Evolutionary conservation across 2,113 vertebrate species (phyloP).

Genomic region (Murina feae): DNA sequence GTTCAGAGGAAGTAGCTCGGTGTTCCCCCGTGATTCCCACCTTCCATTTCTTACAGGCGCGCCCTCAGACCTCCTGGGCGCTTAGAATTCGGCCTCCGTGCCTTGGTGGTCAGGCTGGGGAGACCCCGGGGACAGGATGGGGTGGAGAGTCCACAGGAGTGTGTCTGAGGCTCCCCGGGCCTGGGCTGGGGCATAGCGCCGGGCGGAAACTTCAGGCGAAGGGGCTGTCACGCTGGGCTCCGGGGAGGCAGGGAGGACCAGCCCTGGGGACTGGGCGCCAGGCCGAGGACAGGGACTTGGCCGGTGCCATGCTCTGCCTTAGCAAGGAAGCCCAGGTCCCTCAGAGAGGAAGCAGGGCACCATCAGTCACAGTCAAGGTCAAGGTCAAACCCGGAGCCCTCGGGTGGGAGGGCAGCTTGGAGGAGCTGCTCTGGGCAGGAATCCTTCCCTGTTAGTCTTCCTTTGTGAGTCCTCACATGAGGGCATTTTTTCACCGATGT

Average conservation of each 20-base stretch:
- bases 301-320: neutral
- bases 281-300: neutral
- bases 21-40: neutral
- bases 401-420: neutral
- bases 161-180: too few species aligned
- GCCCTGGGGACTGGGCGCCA: neutral
- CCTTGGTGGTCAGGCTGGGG: neutral
- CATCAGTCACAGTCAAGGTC: neutral
- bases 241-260: neutral
- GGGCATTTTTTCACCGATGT: too few species aligned
- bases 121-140: neutral
- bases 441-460: neutral
- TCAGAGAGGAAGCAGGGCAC: slow-evolving; percentile 12
- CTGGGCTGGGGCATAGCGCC: neutral
- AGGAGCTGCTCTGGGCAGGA: neutral
- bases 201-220: neutral
- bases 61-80: neutral
- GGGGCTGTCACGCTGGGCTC: neutral
- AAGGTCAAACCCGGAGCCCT: neutral
- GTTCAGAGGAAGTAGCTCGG: neutral
- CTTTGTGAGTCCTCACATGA: too few species aligned
- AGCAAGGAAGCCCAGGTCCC: slow-evolving; percentile 7
- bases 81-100: neutral
- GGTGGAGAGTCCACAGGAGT: too few species aligned
- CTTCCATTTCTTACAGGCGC: neutral